Evolutionary conservation across 1,140 invertebrate genomes (phyloP), one percentile per base, ranked within the genome.

Genomic region (Halotydeus destructor): DNA sequence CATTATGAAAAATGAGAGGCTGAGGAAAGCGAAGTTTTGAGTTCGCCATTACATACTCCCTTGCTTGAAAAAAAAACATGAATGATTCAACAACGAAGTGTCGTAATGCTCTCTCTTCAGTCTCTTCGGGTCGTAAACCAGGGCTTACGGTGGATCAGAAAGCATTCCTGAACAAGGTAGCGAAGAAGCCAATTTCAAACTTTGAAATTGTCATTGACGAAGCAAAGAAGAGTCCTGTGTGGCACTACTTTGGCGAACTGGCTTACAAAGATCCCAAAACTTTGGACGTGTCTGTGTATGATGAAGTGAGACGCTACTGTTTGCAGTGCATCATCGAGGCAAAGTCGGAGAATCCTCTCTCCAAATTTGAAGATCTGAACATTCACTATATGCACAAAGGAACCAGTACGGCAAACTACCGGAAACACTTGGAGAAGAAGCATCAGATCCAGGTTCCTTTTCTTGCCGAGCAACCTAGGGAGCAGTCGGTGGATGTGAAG

Each of bases 141-240:
- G n/a, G n/a, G n/a, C n/a, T n/a, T n/a, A n/a, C n/a, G n/a, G n/a
- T n/a, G n/a, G n/a, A n/a, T n/a, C n/a, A n/a, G n/a, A n/a, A n/a
- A n/a, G n/a, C n/a, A n/a, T n/a, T n/a, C n/a, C n/a, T n/a, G n/a
- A n/a, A n/a, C n/a, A n/a, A n/a, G n/a, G n/a, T n/a, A n/a, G n/a
- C 28, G 6, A 19, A 14, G 9, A 39, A 39, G 28, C 37, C 37
- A 6, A 39, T 39, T 0, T 11, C 37, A 5, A 3, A 24, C 12
- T 39, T 39, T 39, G 37, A 39, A 14, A 26, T 39, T 11, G n/a
- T 39, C 18, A 39, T 39, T 25, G 37, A 39, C 18, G 37, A 39
- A 16, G 26, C 24, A 26, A 39, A 39, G 18, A 39, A 39, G 21
- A 39, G 37, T 2, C 26, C 28, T 39, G 37, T 39, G 9, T 39